Conservation (phyloP, 2,113 vertebrate species). For the Sardina pilchardus region DNA sequence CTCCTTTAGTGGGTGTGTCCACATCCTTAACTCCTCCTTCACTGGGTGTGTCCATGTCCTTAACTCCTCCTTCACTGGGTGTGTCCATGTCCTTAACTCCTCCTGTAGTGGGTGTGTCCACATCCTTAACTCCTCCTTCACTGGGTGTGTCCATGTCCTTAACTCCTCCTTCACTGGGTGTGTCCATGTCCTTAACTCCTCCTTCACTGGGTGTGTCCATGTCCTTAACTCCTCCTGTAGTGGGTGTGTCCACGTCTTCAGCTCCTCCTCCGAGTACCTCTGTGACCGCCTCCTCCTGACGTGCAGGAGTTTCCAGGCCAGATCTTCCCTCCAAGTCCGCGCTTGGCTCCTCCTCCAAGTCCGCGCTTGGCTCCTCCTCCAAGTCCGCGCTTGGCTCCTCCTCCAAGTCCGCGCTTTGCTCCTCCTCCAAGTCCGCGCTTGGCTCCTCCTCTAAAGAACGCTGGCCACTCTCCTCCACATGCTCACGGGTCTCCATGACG, state of each 20-base stretch:
- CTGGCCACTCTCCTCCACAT: background rate
- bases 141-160: background rate
- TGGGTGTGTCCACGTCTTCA: background rate
- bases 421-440: background rate
- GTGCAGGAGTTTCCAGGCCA: background rate
- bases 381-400: background rate
- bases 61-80: too few relatives aligned
- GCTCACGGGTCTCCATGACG: background rate
- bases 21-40: background rate
- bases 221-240: background rate
- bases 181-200: background rate
- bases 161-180: background rate
- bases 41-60: background rate
- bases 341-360: background rate
- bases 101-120: background rate
- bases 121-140: background rate
- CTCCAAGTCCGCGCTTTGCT: background rate
- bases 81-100: too few relatives aligned
- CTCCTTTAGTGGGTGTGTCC: background rate
- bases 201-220: too few relatives aligned
- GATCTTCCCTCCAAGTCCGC: background rate
- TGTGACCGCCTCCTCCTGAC: background rate
- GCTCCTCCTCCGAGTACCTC: background rate
- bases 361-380: too few relatives aligned
- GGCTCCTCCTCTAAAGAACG: background rate